Base-by-base conservation (phyloP, 2,113 vertebrate genomes). In the Struthio camelus region DNA sequence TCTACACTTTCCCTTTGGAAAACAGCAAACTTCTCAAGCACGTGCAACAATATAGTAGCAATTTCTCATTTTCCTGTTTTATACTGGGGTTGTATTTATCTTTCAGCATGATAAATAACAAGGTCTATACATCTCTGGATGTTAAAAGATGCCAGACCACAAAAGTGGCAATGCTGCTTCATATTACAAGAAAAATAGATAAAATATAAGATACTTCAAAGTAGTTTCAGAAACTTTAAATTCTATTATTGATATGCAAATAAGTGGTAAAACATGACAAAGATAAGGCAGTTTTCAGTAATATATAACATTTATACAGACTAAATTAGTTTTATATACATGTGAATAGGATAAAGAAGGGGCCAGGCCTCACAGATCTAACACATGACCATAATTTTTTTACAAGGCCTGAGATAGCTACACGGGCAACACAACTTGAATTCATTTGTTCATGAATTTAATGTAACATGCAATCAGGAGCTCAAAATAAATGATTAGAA, bases 71-170 rank as follows among this genome's bases (percentile, higher is more conserved):
- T 87, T 94, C 48, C 34, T 56, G n/a, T 53, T 93, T 81, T 81
- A 71, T 89, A 67, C 16, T 13, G 12, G 40, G 51, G 8, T 83
- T 50, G 11, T 71, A 84, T 92, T 94, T 91, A 67, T 87, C 61
- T 64, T 93, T 94, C 91, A 71, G 42, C 11, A 56, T 56, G 56
- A 92, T 65, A 81, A 92, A 95, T 85, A 92, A 94, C 51, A 89
- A 89, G 14, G 69, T 72, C 56, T 69, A 22, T 48, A 82, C 14
- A 71, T 65, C 42, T 76, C 44, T 78, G 59, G 25, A 69, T 19
- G 28, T 89, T 91, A 92, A 92, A 84, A 2, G 5, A 79, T 69
- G 44, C 14, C 78, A 94, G 50, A 90, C 38, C 42, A 89, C 72
- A 65, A 61, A 95, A 85, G 56, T 61, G 66, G 34, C n/a, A 82